Evolutionary conservation across 2,113 vertebrate species (phyloP).

Genomic region (Pavo muticus): DNA sequence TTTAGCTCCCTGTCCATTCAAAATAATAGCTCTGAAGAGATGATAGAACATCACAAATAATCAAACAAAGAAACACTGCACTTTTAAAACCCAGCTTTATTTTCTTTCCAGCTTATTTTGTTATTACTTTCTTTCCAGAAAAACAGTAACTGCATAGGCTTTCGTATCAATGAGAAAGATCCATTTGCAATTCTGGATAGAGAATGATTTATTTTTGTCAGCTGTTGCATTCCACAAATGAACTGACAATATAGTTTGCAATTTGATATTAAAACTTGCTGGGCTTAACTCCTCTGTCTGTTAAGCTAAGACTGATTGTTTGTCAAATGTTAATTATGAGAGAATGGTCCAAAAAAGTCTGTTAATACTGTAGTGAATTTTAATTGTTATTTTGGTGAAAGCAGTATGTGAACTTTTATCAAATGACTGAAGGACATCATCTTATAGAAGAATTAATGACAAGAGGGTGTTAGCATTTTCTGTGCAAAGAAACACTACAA

Average conservation of each 20-base stretch:
- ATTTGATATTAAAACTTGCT: neutral
- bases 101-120: neutral
- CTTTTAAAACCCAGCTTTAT: constrained; percentile 7
- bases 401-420: neutral
- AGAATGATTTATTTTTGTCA: neutral
- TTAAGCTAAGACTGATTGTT: neutral
- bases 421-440: neutral
- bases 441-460: neutral
- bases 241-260: neutral
- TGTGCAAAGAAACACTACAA: neutral
- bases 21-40: constrained; percentile 78
- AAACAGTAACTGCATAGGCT: neutral
- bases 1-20: constrained; percentile 86
- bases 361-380: neutral
- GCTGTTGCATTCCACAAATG: constrained; percentile 42
- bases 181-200: neutral
- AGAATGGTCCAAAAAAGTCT: constrained; percentile 37
- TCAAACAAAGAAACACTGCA: neutral
- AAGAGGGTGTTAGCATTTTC: neutral
- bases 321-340: neutral
- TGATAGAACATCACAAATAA: neutral
- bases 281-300: neutral
- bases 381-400: neutral
- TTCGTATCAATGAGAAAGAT: neutral
- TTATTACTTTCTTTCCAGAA: neutral